phyloP scores from a whole-genome alignment of 2,888 invertebrate species.

The Thyatira batis region DNA sequence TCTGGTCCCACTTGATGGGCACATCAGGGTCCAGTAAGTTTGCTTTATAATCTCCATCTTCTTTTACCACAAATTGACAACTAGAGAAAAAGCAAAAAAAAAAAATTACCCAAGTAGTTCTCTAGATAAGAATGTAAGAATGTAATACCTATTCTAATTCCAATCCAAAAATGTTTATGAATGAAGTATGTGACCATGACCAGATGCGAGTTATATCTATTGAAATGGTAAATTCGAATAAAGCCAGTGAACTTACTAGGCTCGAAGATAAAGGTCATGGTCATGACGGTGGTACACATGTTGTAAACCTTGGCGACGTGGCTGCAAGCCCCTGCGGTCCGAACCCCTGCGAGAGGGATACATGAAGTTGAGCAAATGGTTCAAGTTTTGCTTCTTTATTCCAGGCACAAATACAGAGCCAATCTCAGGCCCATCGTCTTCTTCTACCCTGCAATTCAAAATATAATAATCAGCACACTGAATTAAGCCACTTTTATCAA shows the following conservation, averaged over 20 bases:
- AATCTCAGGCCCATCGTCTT: constrained; percentile 85
- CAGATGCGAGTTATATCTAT: no score
- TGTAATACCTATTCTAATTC: no score
- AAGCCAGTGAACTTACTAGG: constrained; percentile 86
- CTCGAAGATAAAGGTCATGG: constrained; percentile 96
- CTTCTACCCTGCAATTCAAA: constrained; percentile 69
- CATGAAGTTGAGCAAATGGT: constrained; percentile 96
- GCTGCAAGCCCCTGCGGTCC: constrained; percentile 55
- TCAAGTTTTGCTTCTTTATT: constrained; percentile 95
- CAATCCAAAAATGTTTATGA: no score
- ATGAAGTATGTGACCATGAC: no score
- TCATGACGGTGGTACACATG: constrained; percentile 87
- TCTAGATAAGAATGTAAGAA: no score
- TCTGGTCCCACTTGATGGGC: constrained; percentile 94
- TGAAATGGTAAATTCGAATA: constrained; percentile 6
- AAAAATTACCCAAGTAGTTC: no score
- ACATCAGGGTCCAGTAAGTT: constrained; percentile 93
- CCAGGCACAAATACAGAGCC: constrained; percentile 92
- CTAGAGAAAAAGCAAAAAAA: constrained; percentile 67
- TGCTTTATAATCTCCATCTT: constrained; percentile 89
- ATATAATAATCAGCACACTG: constrained; percentile 3
- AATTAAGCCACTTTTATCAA: no score
- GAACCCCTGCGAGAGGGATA: constrained; percentile 85
- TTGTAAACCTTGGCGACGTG: constrained; percentile 54
- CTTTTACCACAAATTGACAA: constrained; percentile 97